Conservation (phyloP, 2,888 invertebrate species). For the Polydrusus pterygomalis region DNA sequence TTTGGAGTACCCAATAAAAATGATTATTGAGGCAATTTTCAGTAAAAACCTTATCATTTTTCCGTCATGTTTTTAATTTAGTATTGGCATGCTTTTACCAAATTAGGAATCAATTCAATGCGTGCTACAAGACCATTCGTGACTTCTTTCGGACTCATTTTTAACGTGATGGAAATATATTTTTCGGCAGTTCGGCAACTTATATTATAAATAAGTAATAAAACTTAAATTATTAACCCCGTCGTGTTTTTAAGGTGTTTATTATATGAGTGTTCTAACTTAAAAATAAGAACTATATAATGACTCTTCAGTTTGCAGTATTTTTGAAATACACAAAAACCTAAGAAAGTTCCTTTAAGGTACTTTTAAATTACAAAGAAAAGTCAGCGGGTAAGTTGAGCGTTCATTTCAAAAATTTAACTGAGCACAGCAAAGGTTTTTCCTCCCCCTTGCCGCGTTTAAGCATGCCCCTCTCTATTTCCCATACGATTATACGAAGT, state of each 20-base stretch:
- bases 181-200: conserved; percentile 41
- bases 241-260: not conserved
- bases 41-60: conserved; percentile 45
- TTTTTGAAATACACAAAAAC: too few species aligned
- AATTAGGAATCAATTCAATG: conserved; percentile 52
- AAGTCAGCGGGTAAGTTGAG: too few species aligned
- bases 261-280: not conserved
- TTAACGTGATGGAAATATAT: conserved; percentile 48
- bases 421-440: too few species aligned
- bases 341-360: too few species aligned
- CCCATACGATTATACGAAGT: too few species aligned
- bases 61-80: conserved; percentile 47
- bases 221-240: conserved; percentile 27
- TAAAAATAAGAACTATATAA: not conserved
- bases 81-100: conserved; percentile 53
- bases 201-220: conserved; percentile 36
- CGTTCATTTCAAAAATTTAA: too few species aligned
- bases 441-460: too few species aligned
- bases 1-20: conserved; percentile 1
- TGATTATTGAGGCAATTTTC: conserved; percentile 37
- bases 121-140: conserved; percentile 50
- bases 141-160: conserved; percentile 50
- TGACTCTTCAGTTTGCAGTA: too few species aligned
- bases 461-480: too few species aligned
- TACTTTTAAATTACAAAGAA: too few species aligned